Evolutionary conservation across 2,113 vertebrate genomes (phyloP).

Genomic region (Caranx melampygus): DNA sequence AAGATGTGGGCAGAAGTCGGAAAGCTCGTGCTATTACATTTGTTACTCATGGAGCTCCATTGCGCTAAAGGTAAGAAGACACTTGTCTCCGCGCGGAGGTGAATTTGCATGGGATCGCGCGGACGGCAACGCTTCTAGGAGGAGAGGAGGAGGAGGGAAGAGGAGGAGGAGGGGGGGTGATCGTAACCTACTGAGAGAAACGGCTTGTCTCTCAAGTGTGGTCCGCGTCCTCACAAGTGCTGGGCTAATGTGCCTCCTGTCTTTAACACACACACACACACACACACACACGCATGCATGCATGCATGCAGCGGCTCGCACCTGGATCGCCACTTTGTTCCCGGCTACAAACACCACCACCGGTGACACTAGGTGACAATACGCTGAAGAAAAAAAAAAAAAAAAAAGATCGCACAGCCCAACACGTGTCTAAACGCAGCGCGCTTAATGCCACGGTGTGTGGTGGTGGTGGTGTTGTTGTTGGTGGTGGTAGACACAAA

Average conservation of each 20-base stretch:
- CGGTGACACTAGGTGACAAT: constrained; percentile 50
- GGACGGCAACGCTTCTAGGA: neutral
- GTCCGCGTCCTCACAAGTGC: neutral
- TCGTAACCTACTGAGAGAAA: neutral
- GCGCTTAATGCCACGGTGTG: neutral
- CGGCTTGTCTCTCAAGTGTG: neutral
- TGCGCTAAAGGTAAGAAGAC: constrained; percentile 77
- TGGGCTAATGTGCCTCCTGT: neutral
- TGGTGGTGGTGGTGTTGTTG: neutral
- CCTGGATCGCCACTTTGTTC: neutral
- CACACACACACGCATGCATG: too few species aligned
- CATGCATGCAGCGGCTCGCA: neutral
- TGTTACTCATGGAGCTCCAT: constrained; percentile 80
- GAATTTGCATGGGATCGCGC: constrained; percentile 25
- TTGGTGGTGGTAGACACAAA: constrained; percentile 5
- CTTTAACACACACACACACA: too few species aligned
- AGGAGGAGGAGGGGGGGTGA: neutral
- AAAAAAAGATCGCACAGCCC: neutral
- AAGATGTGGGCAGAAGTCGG: constrained; percentile 83
- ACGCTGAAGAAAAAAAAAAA: constrained; percentile 25
- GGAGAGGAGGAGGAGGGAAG: too few species aligned
- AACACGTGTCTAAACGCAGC: constrained; percentile 54
- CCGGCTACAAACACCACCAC: neutral
- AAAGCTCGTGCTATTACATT: constrained; percentile 81
- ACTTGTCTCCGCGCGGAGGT: constrained; percentile 17